Base-by-base conservation (phyloP, 2,797 vertebrate species). In the Chanos chanos region DNA sequence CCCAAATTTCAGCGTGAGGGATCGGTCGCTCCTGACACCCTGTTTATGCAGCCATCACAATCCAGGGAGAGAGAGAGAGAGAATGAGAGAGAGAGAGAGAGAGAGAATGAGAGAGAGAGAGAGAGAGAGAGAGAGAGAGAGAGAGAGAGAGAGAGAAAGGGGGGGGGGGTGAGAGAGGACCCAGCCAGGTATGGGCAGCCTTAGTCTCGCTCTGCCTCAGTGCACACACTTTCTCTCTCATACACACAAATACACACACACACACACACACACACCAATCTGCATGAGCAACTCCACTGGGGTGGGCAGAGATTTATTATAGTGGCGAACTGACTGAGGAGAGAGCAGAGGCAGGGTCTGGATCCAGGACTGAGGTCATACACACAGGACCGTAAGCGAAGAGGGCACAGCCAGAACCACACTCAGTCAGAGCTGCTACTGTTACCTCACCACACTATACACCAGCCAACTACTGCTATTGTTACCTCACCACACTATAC, bases 1-100 rank as follows among this genome's bases (percentile, higher is more conserved):
- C 90, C 86, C 88, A 87, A 86, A 89, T 82, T 77, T 89, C 85
- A 90, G 78, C 86, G 83, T 68, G 83, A 92, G 88, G 89, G 90
- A 92, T 87, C 81, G 78, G 83, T 68, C 77, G 76, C 79, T 91
- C 83, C 81, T 90, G 89, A 91, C 87, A 83, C 79, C 78, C 89
- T 88, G 91, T 92, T 86, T 84, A 84, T 41, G 76, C 73, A 83
- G 79, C 76, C 77, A 79, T 81, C 1, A 70, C 73, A 80, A 83
- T 81, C 75, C 70, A 9, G 53, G 78, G 78, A 21, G 21, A 66
- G 72, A 71, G 77, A 80, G 10, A 19, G 37, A 15, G 6, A 18
- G 44, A 21, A 12, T 5, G 41, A 22, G 10, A n/a, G 24, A 53
- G 49, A 53, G 41, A 4, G 28, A 45, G 7, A 25, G 37, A 36